These are phyloP conservation scores for Cataglyphis rosenhaueri DNA, from an alignment of 2,888 invertebrate species.

Conservation along the genomic window DNA sequence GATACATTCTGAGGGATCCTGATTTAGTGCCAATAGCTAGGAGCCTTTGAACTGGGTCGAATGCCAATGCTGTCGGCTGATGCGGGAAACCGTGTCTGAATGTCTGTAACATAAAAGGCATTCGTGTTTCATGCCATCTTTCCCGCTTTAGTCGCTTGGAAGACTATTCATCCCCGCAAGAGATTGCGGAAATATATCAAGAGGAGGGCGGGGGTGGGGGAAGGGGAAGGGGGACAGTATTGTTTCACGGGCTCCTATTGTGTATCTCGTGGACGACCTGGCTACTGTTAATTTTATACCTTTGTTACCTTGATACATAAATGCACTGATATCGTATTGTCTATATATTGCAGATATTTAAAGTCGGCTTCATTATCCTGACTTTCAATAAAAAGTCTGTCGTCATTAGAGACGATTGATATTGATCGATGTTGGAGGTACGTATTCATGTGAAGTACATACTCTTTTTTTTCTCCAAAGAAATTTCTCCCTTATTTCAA, in stretches of 20 bases:
- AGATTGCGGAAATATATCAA: slow-evolving; percentile 59
- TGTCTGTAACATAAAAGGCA: slow-evolving; percentile 90
- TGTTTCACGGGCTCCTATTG: slow-evolving; percentile 61
- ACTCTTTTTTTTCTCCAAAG: background rate
- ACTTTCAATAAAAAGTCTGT: slow-evolving; percentile 14
- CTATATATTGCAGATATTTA: slow-evolving; percentile 23
- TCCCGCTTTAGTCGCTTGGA: slow-evolving; percentile 66
- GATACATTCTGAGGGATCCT: slow-evolving; percentile 98
- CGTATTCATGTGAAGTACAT: background rate
- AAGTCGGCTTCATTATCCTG: slow-evolving; percentile 37
- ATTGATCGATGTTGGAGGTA: background rate
- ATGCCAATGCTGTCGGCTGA: slow-evolving; percentile 98
- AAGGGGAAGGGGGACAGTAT: slow-evolving; percentile 50
- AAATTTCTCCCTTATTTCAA: background rate
- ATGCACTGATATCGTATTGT: slow-evolving; percentile 46
- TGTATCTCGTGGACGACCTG: slow-evolving; percentile 53
- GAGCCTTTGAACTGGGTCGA: slow-evolving; percentile 98
- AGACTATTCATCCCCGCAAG: slow-evolving; percentile 69
- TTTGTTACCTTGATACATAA: slow-evolving; percentile 39
- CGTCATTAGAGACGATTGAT: background rate
- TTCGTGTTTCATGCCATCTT: slow-evolving; percentile 74
- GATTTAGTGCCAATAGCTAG: slow-evolving; percentile 98
- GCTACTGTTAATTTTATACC: slow-evolving; percentile 64
- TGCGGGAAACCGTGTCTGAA: slow-evolving; percentile 99
- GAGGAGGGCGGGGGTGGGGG: background rate